phyloP scores from a whole-genome alignment of 2,113 vertebrate species.

The Meles meles region DNA sequence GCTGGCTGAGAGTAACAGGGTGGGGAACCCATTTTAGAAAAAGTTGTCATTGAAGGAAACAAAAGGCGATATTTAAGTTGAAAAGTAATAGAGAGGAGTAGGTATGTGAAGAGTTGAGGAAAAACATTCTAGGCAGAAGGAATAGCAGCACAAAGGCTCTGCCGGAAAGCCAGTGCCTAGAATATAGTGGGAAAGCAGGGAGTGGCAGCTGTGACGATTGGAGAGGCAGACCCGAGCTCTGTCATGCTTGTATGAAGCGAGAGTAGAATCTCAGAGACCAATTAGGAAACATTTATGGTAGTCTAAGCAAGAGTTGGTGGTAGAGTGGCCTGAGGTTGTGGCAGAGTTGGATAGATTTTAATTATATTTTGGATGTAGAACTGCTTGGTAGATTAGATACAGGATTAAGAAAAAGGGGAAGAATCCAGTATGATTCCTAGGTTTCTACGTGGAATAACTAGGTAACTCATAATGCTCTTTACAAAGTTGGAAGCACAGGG shows the following conservation, averaged over 20 bases:
- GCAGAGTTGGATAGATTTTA: not conserved
- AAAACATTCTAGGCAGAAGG: not conserved
- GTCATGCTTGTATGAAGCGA: not conserved
- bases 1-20: not conserved
- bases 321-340: not conserved
- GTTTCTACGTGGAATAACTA: not conserved
- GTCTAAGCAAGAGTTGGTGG: not conserved
- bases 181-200: not conserved
- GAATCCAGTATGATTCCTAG: not conserved
- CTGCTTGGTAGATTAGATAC: not conserved
- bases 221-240: not conserved
- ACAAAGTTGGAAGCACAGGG: not conserved
- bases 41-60: not conserved
- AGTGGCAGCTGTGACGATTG: not conserved
- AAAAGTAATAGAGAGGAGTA: not conserved
- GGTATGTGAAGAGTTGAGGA: not conserved
- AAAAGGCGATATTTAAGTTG: not conserved
- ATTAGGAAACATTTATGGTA: not conserved
- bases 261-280: not conserved
- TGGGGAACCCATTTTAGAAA: not conserved
- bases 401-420: not conserved
- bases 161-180: not conserved
- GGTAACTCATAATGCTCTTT: not conserved
- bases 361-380: constrained; percentile 16
- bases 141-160: not conserved